Evolutionary conservation across 2,113 vertebrate genomes (phyloP).

Genomic region (Cygnus buccinator): DNA sequence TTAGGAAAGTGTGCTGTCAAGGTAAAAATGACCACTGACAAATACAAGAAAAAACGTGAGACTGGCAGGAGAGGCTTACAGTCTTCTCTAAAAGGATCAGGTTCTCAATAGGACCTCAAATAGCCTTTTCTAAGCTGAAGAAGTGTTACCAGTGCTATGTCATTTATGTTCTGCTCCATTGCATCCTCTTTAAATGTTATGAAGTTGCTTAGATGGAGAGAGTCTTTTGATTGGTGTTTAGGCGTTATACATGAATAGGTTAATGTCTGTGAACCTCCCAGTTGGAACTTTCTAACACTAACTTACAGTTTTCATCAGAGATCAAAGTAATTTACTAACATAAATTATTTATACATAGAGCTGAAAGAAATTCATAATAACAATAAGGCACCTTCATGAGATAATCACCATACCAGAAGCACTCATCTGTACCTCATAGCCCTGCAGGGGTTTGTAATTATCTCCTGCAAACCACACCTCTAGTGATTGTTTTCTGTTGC

Average conservation of each 20-base stretch:
- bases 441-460: constrained; percentile 73
- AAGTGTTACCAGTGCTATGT: constrained; percentile 34
- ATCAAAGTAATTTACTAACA: constrained; percentile 79
- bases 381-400: constrained; percentile 72
- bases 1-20: background rate
- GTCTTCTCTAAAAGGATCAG: background rate
- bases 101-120: constrained; percentile 30
- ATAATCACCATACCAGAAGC: constrained; percentile 75
- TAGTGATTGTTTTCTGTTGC: constrained; percentile 50
- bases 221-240: constrained; percentile 68
- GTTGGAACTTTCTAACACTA: constrained; percentile 73
- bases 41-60: background rate
- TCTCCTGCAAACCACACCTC: constrained; percentile 60
- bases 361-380: constrained; percentile 73
- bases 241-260: constrained; percentile 64
- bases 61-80: background rate
- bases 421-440: constrained; percentile 58
- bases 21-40: background rate
- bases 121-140: constrained; percentile 17
- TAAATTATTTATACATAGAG: constrained; percentile 76
- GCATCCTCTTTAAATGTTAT: constrained; percentile 55
- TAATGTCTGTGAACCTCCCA: constrained; percentile 74
- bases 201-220: constrained; percentile 66
- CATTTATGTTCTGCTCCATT: constrained; percentile 60
- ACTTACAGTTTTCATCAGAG: constrained; percentile 72